Evolutionary conservation across 2,797 vertebrate species (phyloP).

Genomic region (Megaceryle alcyon): DNA sequence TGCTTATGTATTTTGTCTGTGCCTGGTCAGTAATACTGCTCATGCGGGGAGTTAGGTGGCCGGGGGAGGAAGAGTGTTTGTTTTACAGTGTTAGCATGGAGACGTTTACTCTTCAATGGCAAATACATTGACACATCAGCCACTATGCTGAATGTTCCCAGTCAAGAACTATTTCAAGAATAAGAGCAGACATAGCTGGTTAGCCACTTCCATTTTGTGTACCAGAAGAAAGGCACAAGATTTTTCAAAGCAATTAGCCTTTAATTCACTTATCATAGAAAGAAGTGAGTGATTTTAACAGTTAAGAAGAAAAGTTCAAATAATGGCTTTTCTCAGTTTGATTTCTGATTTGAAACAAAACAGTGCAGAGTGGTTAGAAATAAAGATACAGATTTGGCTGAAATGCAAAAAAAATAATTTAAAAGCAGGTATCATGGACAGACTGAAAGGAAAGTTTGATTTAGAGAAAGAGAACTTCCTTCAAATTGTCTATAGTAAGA

Average conservation of each 20-base stretch:
- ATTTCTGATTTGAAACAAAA: not conserved
- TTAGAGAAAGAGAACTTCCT: not conserved
- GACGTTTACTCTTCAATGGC: not conserved
- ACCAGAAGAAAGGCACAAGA: not conserved
- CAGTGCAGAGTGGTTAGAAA: not conserved
- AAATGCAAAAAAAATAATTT: not conserved
- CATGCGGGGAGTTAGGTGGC: rapidly evolving
- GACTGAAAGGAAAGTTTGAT: not conserved
- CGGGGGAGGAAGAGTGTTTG: not conserved
- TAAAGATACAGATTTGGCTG: not conserved
- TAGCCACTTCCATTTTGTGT: not conserved
- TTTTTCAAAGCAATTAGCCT: not conserved
- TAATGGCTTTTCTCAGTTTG: not conserved
- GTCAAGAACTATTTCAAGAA: not conserved
- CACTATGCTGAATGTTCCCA: not conserved
- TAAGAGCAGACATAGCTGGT: not conserved
- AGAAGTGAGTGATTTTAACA: not conserved
- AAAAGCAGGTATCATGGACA: not conserved
- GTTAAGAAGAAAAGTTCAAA: not conserved
- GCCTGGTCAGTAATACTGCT: not conserved
- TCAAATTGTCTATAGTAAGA: not conserved
- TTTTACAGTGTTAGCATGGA: not conserved
- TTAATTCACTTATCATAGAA: not conserved
- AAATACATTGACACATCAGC: not conserved
- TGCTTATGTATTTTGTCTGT: not conserved